Evolutionary conservation across 2,888 invertebrate genomes (phyloP).

Genomic region (Carpatolechia fugitivella): DNA sequence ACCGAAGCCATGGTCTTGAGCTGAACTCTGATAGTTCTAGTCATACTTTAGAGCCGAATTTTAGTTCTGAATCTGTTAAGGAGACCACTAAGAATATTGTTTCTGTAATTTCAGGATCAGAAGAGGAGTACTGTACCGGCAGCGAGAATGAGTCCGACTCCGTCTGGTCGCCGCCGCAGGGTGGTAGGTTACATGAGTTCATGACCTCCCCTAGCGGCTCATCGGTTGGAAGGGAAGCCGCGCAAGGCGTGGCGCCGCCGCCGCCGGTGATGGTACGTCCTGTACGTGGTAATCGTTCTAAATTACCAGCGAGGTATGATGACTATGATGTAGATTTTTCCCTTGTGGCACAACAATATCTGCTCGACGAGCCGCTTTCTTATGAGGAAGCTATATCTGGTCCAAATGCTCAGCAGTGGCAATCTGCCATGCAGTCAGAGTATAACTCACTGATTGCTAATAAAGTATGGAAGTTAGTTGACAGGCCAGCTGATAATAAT

Average conservation of each 20-base stretch:
- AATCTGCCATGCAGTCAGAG: slow-evolving; percentile 20
- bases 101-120: not conserved
- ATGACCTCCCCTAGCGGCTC: not conserved
- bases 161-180: not conserved
- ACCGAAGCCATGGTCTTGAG: too few relatives aligned
- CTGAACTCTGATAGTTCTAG: too few relatives aligned
- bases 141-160: not conserved
- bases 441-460: slow-evolving; percentile 20
- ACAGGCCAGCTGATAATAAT: slow-evolving; percentile 14
- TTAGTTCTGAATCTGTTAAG: too few relatives aligned
- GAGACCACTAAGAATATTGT: too few relatives aligned
- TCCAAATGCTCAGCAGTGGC: slow-evolving; percentile 6
- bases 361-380: not conserved
- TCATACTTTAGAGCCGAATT: not conserved
- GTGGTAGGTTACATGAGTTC: not conserved
- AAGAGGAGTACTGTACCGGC: not conserved
- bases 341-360: not conserved
- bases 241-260: not conserved
- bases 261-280: too few relatives aligned
- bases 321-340: not conserved
- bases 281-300: not conserved
- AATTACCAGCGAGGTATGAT: not conserved
- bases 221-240: not conserved
- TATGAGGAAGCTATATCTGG: not conserved
- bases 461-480: slow-evolving; percentile 22